Evolutionary conservation across 2,113 vertebrate genomes (phyloP).

Genomic region (Lepus europaeus): DNA sequence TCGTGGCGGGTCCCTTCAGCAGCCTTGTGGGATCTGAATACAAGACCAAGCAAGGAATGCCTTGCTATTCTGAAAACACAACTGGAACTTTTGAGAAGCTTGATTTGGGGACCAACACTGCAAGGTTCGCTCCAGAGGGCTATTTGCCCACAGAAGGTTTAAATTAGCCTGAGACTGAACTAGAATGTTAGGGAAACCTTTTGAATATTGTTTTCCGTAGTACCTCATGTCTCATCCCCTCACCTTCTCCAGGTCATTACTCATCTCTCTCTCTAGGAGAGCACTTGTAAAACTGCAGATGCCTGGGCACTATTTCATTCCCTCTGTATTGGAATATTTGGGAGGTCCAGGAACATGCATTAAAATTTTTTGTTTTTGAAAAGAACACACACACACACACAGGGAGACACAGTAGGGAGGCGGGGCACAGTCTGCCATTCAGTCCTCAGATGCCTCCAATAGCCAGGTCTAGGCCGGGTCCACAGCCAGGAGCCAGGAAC

Average conservation of each 20-base stretch:
- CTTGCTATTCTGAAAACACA: background rate
- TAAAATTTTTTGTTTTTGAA: too few relatives aligned
- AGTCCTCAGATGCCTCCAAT: too few relatives aligned
- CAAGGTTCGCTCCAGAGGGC: background rate
- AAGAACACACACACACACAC: too few relatives aligned
- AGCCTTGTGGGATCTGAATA: background rate
- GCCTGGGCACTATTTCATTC: background rate
- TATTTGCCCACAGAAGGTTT: background rate
- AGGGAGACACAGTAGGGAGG: too few relatives aligned
- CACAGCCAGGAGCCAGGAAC: too few relatives aligned
- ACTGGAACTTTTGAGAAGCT: background rate
- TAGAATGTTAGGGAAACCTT: background rate
- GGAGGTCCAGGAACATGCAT: background rate
- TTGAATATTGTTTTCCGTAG: background rate
- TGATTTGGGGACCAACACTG: background rate
- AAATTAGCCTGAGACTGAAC: background rate
- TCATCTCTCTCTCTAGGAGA: background rate
- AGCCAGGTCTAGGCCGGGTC: too few relatives aligned
- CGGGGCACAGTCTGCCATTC: too few relatives aligned
- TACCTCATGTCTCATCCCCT: background rate
- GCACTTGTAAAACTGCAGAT: background rate
- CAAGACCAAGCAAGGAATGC: background rate
- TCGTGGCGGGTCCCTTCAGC: background rate
- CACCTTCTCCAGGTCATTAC: background rate
- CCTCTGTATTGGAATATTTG: background rate